Conservation (phyloP, 2,797 vertebrate genomes). For the Hipposideros larvatus region DNA sequence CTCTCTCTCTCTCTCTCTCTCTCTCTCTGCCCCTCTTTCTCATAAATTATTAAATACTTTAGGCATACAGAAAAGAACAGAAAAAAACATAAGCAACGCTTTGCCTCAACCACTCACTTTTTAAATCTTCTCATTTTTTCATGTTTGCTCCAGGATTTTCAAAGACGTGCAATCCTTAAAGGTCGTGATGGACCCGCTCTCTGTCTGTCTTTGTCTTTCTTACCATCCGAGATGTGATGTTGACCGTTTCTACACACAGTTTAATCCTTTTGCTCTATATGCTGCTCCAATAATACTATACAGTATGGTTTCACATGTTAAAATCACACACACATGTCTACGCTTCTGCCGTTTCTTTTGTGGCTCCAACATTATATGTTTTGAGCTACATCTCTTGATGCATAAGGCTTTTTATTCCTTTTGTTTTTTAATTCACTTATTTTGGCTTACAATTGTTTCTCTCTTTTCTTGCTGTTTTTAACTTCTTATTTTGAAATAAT, state of each 20-base stretch:
- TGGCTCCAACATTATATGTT: accelerated
- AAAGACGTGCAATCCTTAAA: neutral
- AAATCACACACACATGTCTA: accelerated
- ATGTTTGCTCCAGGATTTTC: too few relatives aligned
- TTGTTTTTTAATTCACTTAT: neutral
- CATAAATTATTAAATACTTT: too few relatives aligned
- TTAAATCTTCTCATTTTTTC: neutral
- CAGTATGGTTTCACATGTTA: accelerated
- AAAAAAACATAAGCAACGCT: accelerated
- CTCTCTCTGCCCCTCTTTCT: neutral
- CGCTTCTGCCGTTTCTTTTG: accelerated
- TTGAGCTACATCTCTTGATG: neutral
- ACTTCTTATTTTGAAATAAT: neutral
- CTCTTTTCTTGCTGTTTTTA: neutral
- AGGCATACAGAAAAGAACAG: neutral
- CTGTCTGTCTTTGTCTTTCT: too few relatives aligned
- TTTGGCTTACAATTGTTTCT: neutral
- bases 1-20: neutral
- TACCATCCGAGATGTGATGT: accelerated
- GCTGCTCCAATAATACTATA: accelerated
- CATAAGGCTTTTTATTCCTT: neutral
- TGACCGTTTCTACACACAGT: accelerated
- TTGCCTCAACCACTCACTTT: too few relatives aligned
- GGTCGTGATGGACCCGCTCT: accelerated
- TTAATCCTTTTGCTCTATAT: accelerated